Evolutionary conservation across 2,888 invertebrate species (phyloP), one percentile per base, ranked within the genome.

Genomic region (Phanerotoma sp.): DNA sequence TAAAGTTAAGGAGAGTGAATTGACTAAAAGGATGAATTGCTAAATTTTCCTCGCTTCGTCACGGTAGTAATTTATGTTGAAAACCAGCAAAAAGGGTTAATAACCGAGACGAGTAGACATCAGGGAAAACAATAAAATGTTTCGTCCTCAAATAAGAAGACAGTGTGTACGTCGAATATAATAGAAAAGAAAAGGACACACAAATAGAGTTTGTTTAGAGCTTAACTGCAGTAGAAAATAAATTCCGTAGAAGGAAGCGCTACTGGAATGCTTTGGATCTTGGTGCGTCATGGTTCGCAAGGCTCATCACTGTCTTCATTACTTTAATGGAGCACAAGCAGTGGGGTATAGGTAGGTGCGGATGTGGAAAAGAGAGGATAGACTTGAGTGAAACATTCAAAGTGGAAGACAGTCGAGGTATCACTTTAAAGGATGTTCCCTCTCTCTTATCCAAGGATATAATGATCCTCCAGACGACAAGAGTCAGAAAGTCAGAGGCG

Each of bases 291-390:
- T 25, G 57, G 53, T 61, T 46, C 47, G 42, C 51, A 50, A 47
- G 49, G 57, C 57, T 55, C 63, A 48, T 63, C 63, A 59, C 56
- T 70, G 70, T 73, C 75, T 75, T 75, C 75, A 75, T 75, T 75
- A 75, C 71, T 74, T 73, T 75, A 75, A 75, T 75, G 75, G 75
- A 75, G 73, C 67, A 66, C 66, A 61, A 64, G 62, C 42, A 56
- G 44, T 3, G 16, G 35, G 10, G 16, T 35, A 35, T 16, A 52
- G 48, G 59, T 56, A 65, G 61, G 61, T 58, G 58, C 51, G 47
- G 60, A 54, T 54, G 48, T 56, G 53, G 35, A 50, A 45, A 50
- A 33, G 57, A 40, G 44, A 40, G 38, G 20, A 38, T 18, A 11
- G 20, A 18, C 20, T 38, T 38, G 20, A 40, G 13, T 10, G 40